Percentiles rank a stretch among this genome's conserved stretches.
Conservation (phyloP, 2,888 invertebrate genomes). For the Eristalis tenax region DNA sequence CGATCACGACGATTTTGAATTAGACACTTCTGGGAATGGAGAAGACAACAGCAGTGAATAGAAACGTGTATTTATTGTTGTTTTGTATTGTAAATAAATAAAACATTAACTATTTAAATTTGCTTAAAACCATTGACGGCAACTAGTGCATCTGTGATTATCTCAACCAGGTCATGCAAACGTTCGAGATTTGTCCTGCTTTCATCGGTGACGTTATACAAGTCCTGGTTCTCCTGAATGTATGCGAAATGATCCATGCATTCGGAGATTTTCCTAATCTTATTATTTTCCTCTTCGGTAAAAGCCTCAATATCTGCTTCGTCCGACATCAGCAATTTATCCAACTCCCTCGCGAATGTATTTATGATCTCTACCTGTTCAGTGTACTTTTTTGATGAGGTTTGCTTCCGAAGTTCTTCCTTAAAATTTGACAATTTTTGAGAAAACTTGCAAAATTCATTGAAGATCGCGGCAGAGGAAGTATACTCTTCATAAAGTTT, state of each 20-base stretch:
- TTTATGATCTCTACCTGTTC: constrained; percentile 74
- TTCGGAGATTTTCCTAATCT: constrained; percentile 73
- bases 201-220: constrained; percentile 6
- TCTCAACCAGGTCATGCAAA: constrained; percentile 75
- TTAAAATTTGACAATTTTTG: constrained; percentile 73
- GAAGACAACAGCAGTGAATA: constrained; percentile 37
- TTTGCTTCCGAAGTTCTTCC: constrained; percentile 69
- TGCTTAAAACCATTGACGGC: constrained; percentile 75
- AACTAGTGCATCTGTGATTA: constrained; percentile 75
- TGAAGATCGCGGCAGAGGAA: constrained; percentile 74
- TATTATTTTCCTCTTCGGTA: constrained; percentile 73
- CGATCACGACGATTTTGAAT: constrained; percentile 38
- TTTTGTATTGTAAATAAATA: not conserved
- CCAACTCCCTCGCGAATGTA: constrained; percentile 76
- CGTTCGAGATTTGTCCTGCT: constrained; percentile 50
- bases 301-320: constrained; percentile 73
- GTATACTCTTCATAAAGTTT: constrained; percentile 68
- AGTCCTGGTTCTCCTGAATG: constrained; percentile 73
- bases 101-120: constrained; percentile 21
- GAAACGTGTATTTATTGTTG: not conserved
- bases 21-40: constrained; percentile 29
- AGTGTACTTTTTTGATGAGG: constrained; percentile 71
- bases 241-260: constrained; percentile 76
- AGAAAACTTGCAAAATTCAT: constrained; percentile 76
- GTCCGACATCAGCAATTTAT: constrained; percentile 75